Conservation (phyloP, 2,797 vertebrate species). For the Enteromius unitaeniatus region DNA sequence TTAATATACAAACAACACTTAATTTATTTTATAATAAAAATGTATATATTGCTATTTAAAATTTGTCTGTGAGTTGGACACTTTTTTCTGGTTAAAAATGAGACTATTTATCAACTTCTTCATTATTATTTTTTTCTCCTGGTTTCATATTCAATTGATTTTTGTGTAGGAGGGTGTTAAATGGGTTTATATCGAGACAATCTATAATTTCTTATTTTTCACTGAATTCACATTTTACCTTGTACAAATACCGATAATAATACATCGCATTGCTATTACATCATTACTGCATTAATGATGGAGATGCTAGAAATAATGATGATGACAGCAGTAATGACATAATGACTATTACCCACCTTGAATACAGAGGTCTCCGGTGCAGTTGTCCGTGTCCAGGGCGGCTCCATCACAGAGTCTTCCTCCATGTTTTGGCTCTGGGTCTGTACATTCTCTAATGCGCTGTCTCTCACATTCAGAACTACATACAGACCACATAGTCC, state of each 20-base stretch:
- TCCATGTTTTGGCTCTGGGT: conserved; percentile 87
- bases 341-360: conserved; percentile 81
- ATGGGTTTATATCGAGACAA: too few species aligned
- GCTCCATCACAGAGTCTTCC: conserved; percentile 90
- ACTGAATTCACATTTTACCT: too few species aligned
- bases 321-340: background rate
- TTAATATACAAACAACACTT: background rate
- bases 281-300: too few species aligned
- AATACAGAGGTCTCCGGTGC: conserved; percentile 93
- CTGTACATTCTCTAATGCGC: conserved; percentile 85
- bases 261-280: background rate
- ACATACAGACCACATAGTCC: conserved; percentile 90
- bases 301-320: background rate
- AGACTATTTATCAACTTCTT: too few species aligned
- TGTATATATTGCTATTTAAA: background rate
- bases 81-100: background rate
- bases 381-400: conserved; percentile 88
- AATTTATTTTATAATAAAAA: background rate
- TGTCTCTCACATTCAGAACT: conserved; percentile 86
- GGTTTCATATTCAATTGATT: too few species aligned
- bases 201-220: too few species aligned
- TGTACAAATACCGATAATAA: too few species aligned
- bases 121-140: too few species aligned
- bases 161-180: too few species aligned
- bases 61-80: background rate